Percentiles rank a stretch among this genome's conserved stretches.
Evolutionary conservation across 2,888 invertebrate genomes (phyloP).

Genomic region (Aquatica leii): DNA sequence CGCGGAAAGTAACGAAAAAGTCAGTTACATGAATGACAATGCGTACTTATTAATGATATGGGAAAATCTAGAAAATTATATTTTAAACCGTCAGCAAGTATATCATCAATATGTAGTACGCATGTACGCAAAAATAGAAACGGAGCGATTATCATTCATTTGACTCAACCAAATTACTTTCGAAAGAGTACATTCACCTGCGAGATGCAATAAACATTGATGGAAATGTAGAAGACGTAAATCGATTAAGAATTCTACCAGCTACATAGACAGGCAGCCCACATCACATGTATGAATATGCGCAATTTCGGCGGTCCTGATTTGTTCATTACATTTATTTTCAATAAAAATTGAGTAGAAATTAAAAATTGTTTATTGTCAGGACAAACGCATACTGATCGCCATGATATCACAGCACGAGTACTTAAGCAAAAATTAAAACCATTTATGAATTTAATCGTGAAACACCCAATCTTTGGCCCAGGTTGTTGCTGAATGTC

Average conservation of each 20-base stretch:
- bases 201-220: conserved; percentile 46
- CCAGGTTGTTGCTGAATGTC: too few species aligned
- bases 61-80: conserved; percentile 41
- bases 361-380: not conserved
- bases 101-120: conserved; percentile 51
- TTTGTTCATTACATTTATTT: not conserved
- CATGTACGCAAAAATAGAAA: conserved; percentile 54
- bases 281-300: too few species aligned
- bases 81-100: conserved; percentile 43
- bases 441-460: too few species aligned
- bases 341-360: not conserved
- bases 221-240: conserved; percentile 25
- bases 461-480: too few species aligned
- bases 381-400: not conserved
- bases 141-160: conserved; percentile 49
- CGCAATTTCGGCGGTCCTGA: not conserved
- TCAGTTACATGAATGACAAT: conserved; percentile 41
- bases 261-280: conserved; percentile 35
- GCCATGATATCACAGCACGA: not conserved
- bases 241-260: too few species aligned
- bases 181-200: conserved; percentile 45
- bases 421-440: conserved; percentile 1
- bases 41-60: conserved; percentile 45
- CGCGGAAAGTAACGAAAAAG: conserved; percentile 42
- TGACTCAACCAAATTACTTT: conserved; percentile 46